Conservation (phyloP, 2,113 vertebrate genomes). For the Calidris pugnax region DNA sequence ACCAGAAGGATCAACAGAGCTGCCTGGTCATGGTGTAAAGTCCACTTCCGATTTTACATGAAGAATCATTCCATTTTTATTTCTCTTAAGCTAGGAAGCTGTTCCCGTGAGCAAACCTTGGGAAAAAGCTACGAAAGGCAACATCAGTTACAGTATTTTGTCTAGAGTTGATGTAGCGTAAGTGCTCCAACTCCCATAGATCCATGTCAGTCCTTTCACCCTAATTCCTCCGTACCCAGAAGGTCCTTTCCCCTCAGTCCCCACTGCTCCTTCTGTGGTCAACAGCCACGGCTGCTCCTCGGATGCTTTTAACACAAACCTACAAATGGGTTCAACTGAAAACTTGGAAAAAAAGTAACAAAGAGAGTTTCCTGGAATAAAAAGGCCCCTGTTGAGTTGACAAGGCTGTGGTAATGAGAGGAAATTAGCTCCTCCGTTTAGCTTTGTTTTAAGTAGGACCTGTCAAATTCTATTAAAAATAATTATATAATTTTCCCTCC, state of each 20-base stretch:
- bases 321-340: background rate
- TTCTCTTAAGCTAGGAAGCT: background rate
- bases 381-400: background rate
- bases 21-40: background rate
- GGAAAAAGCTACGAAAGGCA: background rate
- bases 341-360: background rate
- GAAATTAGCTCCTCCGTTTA: background rate
- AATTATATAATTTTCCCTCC: background rate
- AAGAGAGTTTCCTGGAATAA: background rate
- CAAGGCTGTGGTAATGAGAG: background rate
- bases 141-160: background rate
- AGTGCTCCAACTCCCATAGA: background rate
- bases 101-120: background rate
- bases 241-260: background rate
- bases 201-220: background rate
- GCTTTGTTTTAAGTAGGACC: background rate
- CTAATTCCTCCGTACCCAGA: background rate
- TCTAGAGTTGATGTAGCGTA: background rate
- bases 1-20: background rate
- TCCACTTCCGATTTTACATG: background rate
- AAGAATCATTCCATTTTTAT: background rate
- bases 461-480: background rate
- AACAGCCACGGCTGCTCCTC: rapidly evolving
- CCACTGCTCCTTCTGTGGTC: background rate
- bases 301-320: background rate